Conservation (phyloP, 2,113 vertebrate species). For the Hypocryptadius cinnamomeus region DNA sequence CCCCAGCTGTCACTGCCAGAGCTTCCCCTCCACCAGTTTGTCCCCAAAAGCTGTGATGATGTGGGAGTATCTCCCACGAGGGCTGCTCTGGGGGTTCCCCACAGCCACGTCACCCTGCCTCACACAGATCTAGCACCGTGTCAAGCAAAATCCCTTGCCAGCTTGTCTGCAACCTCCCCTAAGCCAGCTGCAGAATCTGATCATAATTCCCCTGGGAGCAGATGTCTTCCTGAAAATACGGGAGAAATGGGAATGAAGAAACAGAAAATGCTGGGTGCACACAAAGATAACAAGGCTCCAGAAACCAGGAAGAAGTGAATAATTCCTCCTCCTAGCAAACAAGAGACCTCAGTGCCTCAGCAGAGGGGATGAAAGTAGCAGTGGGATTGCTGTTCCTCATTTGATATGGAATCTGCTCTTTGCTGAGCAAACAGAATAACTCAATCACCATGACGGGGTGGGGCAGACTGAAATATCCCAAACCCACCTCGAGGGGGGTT, state of each 20-base stretch:
- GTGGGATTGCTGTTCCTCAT: neutral
- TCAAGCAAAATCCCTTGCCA: neutral
- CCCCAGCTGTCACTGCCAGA: neutral
- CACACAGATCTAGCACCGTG: neutral
- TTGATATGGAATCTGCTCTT: neutral
- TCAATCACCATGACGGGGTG: rapidly evolving
- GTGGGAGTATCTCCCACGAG: neutral
- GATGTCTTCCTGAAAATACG: neutral
- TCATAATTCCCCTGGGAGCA: neutral
- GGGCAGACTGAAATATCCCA: neutral
- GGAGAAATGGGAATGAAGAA: neutral
- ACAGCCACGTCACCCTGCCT: neutral
- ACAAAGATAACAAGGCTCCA: neutral
- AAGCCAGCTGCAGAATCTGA: rapidly evolving
- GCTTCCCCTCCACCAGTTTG: neutral
- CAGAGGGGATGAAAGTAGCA: neutral
- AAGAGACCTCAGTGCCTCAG: neutral
- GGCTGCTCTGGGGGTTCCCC: neutral
- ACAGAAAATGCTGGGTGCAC: rapidly evolving
- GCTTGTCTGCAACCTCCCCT: neutral
- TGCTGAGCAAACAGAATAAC: neutral
- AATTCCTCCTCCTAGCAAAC: neutral
- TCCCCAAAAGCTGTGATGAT: neutral
- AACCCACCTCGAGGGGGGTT: neutral
- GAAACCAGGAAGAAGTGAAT: neutral